phyloP scores from a whole-genome alignment of 1,140 invertebrate species.

The Drosophila ohnishii region DNA sequence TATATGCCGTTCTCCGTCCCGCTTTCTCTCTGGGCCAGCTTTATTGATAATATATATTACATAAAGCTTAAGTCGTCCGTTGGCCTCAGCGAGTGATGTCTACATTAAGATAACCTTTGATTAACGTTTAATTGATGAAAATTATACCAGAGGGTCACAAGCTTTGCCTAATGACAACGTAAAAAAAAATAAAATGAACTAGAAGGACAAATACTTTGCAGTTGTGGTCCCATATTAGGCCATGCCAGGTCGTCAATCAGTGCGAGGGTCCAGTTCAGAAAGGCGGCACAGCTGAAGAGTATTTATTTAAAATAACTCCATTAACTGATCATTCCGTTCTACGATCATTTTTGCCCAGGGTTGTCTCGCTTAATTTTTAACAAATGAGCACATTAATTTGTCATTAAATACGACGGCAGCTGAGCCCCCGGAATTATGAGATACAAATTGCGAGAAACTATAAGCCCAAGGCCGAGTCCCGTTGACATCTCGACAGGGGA shows the following conservation, averaged over 20 bases:
- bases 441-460: constrained; percentile 67
- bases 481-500: constrained; percentile 47
- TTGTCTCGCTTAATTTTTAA: constrained; percentile 58
- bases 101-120: constrained; percentile 72
- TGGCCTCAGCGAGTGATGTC: constrained; percentile 54
- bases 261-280: background rate
- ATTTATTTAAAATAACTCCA: constrained; percentile 51
- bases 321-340: constrained; percentile 42
- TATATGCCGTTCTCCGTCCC: constrained; percentile 12
- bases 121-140: constrained; percentile 69
- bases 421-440: constrained; percentile 51
- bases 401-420: constrained; percentile 24
- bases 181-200: constrained; percentile 40
- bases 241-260: constrained; percentile 4
- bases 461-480: constrained; percentile 57
- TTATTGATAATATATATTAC: constrained; percentile 58
- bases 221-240: constrained; percentile 26
- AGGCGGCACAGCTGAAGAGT: constrained; percentile 13
- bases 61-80: constrained; percentile 58
- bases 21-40: constrained; percentile 1
- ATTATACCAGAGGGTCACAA: constrained; percentile 45
- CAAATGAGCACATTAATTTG: constrained; percentile 64
- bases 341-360: constrained; percentile 15
- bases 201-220: constrained; percentile 50
- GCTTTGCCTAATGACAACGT: constrained; percentile 57